Evolutionary conservation across 2,113 vertebrate genomes (phyloP).

Genomic region (Hydrolagus affinis): DNA sequence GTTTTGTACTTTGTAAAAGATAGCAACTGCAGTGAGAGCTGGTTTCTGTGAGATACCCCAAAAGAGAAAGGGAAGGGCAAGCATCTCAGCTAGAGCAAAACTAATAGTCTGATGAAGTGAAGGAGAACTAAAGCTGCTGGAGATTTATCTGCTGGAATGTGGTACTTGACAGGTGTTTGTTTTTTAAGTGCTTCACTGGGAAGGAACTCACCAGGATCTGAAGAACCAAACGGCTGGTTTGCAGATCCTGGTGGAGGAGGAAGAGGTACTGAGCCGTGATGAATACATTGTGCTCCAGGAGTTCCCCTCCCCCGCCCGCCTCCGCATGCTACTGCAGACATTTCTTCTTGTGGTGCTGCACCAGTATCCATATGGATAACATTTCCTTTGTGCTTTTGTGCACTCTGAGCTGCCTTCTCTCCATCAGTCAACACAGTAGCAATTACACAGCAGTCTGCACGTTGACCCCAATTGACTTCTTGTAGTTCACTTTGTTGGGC

Average conservation of each 20-base stretch:
- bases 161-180: neutral
- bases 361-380: constrained; percentile 29
- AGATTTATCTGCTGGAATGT: neutral
- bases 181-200: neutral
- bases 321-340: neutral
- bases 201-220: neutral
- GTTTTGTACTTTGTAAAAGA: too few species aligned
- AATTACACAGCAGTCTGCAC: constrained; percentile 26
- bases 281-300: neutral
- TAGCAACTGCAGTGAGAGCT: too few species aligned
- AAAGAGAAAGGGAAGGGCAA: too few species aligned
- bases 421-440: constrained; percentile 30
- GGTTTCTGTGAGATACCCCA: too few species aligned
- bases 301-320: neutral
- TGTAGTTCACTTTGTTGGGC: constrained; percentile 25
- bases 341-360: neutral
- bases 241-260: constrained; percentile 1
- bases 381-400: constrained; percentile 24
- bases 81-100: too few species aligned
- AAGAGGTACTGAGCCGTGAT: neutral
- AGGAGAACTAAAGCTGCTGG: neutral
- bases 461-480: constrained; percentile 31
- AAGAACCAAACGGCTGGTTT: neutral
- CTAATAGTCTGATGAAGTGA: neutral
- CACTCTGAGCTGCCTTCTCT: constrained; percentile 1